phyloP scores from a whole-genome alignment of 1,140 invertebrate species.

The Trachelipus rathkii region DNA sequence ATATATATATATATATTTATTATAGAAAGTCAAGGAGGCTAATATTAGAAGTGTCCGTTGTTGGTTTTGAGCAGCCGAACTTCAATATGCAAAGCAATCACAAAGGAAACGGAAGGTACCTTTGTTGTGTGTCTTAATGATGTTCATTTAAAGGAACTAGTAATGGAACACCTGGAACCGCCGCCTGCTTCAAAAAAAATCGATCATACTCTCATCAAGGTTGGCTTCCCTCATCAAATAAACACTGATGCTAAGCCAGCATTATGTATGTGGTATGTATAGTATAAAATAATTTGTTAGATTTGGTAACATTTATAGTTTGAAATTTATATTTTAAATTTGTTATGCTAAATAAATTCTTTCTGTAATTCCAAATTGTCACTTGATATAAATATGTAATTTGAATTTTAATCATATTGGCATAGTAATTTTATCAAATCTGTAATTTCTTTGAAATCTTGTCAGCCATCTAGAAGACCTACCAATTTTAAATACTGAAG shows the following conservation, averaged over 20 bases:
- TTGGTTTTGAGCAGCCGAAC: slow-evolving; percentile 92
- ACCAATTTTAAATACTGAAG: slow-evolving; percentile 59
- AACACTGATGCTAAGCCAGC: slow-evolving; percentile 41
- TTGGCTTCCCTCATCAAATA: slow-evolving; percentile 66
- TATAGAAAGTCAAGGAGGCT: slow-evolving; percentile 51
- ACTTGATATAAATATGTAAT: neutral
- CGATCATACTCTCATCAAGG: slow-evolving; percentile 80
- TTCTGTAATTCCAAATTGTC: too few species aligned
- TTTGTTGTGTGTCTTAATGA: slow-evolving; percentile 90
- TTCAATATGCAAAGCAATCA: slow-evolving; percentile 79
- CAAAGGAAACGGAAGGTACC: slow-evolving; percentile 74
- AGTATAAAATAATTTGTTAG: too few species aligned
- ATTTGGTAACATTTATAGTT: too few species aligned
- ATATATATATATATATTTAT: slow-evolving; percentile 46
- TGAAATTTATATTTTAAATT: too few species aligned
- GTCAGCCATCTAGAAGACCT: slow-evolving; percentile 73
- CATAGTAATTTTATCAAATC: slow-evolving; percentile 1
- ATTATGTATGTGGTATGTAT: slow-evolving; percentile 41
- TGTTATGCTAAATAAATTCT: too few species aligned
- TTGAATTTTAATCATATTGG: neutral
- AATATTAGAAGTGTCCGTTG: slow-evolving; percentile 84
- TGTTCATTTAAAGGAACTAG: slow-evolving; percentile 75
- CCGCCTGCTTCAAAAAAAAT: slow-evolving; percentile 71
- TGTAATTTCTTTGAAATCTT: slow-evolving; percentile 30
- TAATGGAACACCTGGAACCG: slow-evolving; percentile 71